A percentile compares a stretch with the other conserved stretches of the same genome.
These are phyloP conservation scores for Cephalopachus bancanus DNA, from an alignment of 2,797 vertebrate species.

Conservation along the genomic window DNA sequence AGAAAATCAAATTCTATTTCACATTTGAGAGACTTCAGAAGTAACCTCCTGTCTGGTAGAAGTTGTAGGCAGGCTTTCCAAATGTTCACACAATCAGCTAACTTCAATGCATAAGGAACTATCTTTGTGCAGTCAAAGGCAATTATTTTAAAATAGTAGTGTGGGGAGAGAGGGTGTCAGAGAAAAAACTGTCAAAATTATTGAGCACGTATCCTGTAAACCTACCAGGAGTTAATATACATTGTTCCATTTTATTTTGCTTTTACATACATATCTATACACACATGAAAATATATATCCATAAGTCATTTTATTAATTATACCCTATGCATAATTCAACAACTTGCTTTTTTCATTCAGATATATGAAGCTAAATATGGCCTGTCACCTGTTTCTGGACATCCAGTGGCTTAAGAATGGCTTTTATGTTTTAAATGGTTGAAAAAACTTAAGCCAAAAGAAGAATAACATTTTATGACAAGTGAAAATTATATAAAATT, in stretches of 20 bases:
- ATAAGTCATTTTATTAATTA: not conserved
- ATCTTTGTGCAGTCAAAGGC: not conserved
- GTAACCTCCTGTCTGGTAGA: not conserved
- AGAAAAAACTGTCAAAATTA: not conserved
- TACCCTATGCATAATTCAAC: not conserved
- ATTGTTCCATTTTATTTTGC: constrained; percentile 43
- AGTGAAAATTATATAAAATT: constrained; percentile 17
- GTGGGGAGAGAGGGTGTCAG: not conserved
- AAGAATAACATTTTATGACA: not conserved
- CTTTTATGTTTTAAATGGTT: constrained; percentile 11
- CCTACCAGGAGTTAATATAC: not conserved
- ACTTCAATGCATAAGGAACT: not conserved
- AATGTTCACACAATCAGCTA: constrained; percentile 20
- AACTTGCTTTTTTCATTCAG: constrained; percentile 23
- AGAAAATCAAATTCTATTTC: constrained; percentile 18
- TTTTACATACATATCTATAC: not conserved
- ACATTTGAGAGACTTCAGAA: not conserved
- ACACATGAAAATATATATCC: not conserved
- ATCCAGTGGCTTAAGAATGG: not conserved
- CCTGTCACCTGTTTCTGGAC: not conserved
- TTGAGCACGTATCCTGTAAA: not conserved
- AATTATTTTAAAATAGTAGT: constrained; percentile 32
- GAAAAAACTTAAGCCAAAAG: not conserved
- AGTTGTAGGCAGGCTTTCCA: not conserved
- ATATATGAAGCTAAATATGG: not conserved